Evolutionary conservation across 2,888 invertebrate species (phyloP).

Genomic region (Acrocyrtus sp.): DNA sequence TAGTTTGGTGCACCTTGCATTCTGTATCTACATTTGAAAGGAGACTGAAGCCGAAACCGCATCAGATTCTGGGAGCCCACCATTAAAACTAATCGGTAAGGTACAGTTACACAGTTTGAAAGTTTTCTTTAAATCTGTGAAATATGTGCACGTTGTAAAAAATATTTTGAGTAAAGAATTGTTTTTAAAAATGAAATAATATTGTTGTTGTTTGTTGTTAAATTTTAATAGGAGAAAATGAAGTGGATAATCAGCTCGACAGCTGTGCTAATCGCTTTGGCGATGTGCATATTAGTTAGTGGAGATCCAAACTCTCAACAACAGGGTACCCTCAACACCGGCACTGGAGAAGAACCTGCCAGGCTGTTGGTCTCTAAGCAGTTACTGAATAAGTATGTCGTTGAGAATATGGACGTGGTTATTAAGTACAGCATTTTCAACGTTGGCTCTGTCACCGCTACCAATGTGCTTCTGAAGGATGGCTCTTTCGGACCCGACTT

Average conservation of each 20-base stretch:
- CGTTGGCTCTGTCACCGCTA: conserved; percentile 90
- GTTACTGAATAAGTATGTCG: conserved; percentile 94
- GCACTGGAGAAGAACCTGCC: conserved; percentile 69
- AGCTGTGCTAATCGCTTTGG: conserved; percentile 46
- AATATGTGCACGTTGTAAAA: too few relatives aligned
- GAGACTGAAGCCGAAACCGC: not conserved
- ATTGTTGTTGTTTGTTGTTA: not conserved
- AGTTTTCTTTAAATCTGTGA: too few relatives aligned
- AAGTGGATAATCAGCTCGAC: conserved; percentile 38
- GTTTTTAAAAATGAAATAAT: not conserved
- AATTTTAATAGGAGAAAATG: conserved; percentile 21
- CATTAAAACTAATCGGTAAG: too few relatives aligned
- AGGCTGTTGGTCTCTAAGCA: conserved; percentile 91
- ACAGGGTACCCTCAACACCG: conserved; percentile 40
- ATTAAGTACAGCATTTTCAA: conserved; percentile 95
- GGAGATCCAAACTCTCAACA: conserved; percentile 32
- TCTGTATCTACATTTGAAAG: not conserved
- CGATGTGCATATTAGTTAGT: conserved; percentile 30
- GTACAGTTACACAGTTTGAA: too few relatives aligned
- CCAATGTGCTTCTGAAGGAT: conserved; percentile 88
- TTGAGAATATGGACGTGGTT: conserved; percentile 95
- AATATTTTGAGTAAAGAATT: too few relatives aligned
- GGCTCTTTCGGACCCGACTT: conserved; percentile 94
- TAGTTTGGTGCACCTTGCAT: not conserved
- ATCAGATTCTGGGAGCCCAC: too few relatives aligned